phyloP scores from a whole-genome alignment of 2,797 vertebrate species.

The Geotrypetes seraphini region DNA sequence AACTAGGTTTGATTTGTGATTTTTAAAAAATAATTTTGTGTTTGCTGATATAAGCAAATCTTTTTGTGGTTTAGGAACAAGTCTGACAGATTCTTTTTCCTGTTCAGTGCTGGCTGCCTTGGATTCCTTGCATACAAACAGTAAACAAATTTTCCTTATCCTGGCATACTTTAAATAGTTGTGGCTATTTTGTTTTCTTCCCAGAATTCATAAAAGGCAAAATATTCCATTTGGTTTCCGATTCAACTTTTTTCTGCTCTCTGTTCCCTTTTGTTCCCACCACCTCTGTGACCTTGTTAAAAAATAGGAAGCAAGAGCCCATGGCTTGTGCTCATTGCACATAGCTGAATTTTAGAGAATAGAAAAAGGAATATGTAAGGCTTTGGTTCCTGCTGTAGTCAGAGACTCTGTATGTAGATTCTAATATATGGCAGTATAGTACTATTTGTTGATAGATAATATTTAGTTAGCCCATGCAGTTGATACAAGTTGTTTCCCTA shows the following conservation, averaged over 20 bases:
- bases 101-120: slow-evolving; percentile 37
- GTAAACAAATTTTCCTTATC: slow-evolving; percentile 54
- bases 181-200: slow-evolving; percentile 47
- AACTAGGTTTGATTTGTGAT: no score
- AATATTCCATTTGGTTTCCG: slow-evolving; percentile 48
- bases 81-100: slow-evolving; percentile 26
- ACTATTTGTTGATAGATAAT: no score
- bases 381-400: neutral
- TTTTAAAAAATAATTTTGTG: no score
- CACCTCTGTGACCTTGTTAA: slow-evolving; percentile 39
- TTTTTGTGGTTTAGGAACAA: neutral
- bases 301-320: no score
- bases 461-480: no score
- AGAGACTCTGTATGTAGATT: neutral
- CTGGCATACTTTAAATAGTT: slow-evolving; percentile 55
- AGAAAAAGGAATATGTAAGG: no score
- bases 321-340: no score
- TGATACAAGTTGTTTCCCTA: no score
- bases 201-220: slow-evolving; percentile 55
- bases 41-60: slow-evolving; percentile 19
- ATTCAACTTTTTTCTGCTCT: slow-evolving; percentile 24
- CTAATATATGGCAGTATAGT: no score
- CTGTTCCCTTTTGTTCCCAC: slow-evolving; percentile 43
- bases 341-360: no score
- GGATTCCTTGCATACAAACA: slow-evolving; percentile 50